Percentiles rank a stretch among this genome's conserved stretches.
These are phyloP conservation scores for Chaenocephalus aceratus DNA, from an alignment of 2,113 vertebrate genomes.

Conservation along the genomic window DNA sequence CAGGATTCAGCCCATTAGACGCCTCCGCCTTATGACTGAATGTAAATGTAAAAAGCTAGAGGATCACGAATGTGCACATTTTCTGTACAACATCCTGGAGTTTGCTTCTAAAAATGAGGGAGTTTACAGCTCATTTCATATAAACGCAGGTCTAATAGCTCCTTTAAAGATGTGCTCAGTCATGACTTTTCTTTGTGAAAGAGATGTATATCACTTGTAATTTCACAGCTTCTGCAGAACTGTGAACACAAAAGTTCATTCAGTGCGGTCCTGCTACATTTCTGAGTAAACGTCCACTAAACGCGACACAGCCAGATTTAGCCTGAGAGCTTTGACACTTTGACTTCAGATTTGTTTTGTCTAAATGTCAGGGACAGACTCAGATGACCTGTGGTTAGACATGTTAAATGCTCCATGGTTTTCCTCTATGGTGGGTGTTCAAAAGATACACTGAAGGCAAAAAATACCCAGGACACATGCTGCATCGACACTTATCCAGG, in stretches of 20 bases:
- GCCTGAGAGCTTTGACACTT: constrained; percentile 21
- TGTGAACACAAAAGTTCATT: constrained; percentile 14
- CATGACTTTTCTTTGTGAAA: constrained; percentile 50
- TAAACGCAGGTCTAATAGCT: constrained; percentile 55
- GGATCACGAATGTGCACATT: constrained; percentile 33
- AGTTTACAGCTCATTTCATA: constrained; percentile 66
- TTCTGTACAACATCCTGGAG: constrained; percentile 18
- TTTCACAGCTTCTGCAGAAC: constrained; percentile 47
- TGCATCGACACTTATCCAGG: constrained; percentile 30
- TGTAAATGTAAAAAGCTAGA: constrained; percentile 10
- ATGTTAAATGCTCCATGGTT: constrained; percentile 53
- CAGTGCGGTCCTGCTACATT: constrained; percentile 36
- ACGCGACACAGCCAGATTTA: constrained; percentile 36
- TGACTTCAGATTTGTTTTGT: constrained; percentile 61
- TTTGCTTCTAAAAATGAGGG: constrained; percentile 22
- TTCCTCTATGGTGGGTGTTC: constrained; percentile 28
- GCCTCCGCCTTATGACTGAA: constrained; percentile 2
- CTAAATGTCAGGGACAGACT: constrained; percentile 49
- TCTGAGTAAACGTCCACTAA: constrained; percentile 39
- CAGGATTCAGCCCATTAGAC: constrained; percentile 38
- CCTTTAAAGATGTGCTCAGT: constrained; percentile 46
- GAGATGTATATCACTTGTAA: constrained; percentile 41
- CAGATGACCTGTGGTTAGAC: constrained; percentile 52
- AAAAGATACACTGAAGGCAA: constrained; percentile 43
- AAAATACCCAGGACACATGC: constrained; percentile 35